Evolutionary conservation across 2,888 invertebrate genomes (phyloP).

Genomic region (Tachina lurida): DNA sequence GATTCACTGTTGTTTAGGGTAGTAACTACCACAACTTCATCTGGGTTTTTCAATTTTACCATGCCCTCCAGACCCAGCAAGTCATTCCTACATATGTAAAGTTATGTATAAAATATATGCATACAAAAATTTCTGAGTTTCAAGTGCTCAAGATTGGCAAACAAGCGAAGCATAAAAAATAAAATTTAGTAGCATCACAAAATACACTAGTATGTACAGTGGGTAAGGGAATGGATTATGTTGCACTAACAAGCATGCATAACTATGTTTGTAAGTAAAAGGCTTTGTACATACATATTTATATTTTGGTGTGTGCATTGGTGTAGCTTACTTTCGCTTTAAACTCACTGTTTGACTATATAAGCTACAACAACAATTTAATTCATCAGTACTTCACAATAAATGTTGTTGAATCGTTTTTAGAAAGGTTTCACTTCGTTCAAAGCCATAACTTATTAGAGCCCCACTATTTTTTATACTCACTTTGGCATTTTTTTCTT

Average conservation of each 20-base stretch:
- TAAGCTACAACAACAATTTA: conserved; percentile 39
- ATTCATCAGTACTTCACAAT: conserved; percentile 21
- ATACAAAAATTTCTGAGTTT: neutral
- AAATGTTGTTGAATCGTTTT: conserved; percentile 35
- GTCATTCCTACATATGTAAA: conserved; percentile 85
- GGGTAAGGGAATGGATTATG: conserved; percentile 26
- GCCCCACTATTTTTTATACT: conserved; percentile 76
- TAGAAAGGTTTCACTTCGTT: conserved; percentile 67
- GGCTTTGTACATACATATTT: neutral
- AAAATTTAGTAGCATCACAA: conserved; percentile 29
- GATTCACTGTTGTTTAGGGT: conserved; percentile 78
- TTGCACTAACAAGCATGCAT: conserved; percentile 24
- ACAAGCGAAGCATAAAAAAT: conserved; percentile 48
- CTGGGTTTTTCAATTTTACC: conserved; percentile 89
- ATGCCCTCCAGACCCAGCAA: conserved; percentile 88
- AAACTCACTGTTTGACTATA: conserved; percentile 24
- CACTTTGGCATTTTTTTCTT: conserved; percentile 90
- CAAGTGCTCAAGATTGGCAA: neutral
- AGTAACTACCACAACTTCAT: conserved; percentile 84
- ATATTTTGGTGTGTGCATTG: conserved; percentile 33
- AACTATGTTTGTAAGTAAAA: conserved; percentile 11
- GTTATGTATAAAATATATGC: neutral
- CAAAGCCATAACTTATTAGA: neutral
- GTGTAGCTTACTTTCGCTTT: conserved; percentile 58
- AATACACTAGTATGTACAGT: neutral